Percentiles rank a stretch among this genome's conserved stretches.
phyloP scores from a whole-genome alignment of 2,888 invertebrate genomes.

The Hybos culiciformis region DNA sequence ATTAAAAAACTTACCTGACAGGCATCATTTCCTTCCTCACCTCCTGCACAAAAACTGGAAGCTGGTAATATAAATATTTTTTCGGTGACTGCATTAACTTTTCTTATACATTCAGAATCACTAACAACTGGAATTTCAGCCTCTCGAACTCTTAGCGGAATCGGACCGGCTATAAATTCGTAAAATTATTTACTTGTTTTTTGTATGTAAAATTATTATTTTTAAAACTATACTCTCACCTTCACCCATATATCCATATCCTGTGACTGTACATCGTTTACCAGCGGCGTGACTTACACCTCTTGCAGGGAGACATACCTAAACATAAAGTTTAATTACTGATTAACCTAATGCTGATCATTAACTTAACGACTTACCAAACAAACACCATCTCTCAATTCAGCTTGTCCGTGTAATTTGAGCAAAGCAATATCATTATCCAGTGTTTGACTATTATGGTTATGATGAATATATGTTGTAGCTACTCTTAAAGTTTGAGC shows the following conservation, averaged over 20 bases:
- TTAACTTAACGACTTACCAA: slow-evolving; percentile 19
- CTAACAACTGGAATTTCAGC: slow-evolving; percentile 87
- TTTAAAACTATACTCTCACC: slow-evolving; percentile 37
- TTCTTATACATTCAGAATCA: slow-evolving; percentile 81
- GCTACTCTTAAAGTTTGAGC: slow-evolving; percentile 83
- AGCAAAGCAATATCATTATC: slow-evolving; percentile 89
- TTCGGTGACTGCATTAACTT: slow-evolving; percentile 88
- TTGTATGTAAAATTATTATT: neutral
- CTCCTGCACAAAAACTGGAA: slow-evolving; percentile 88
- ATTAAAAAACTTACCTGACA: slow-evolving; percentile 52
- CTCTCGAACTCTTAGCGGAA: slow-evolving; percentile 76
- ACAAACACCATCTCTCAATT: slow-evolving; percentile 66
- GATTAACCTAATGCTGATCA: neutral
- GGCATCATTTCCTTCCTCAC: slow-evolving; percentile 83
- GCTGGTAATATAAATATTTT: slow-evolving; percentile 88
- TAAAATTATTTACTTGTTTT: neutral
- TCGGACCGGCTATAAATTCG: slow-evolving; percentile 60
- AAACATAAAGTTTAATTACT: slow-evolving; percentile 37
- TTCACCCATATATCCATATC: slow-evolving; percentile 92
- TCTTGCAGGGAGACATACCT: slow-evolving; percentile 78
- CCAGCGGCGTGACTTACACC: slow-evolving; percentile 82
- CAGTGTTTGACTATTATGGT: slow-evolving; percentile 86
- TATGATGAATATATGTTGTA: slow-evolving; percentile 89
- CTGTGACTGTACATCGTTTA: slow-evolving; percentile 83
- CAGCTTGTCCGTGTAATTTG: slow-evolving; percentile 78